Evolutionary conservation across 2,888 invertebrate species (phyloP), one percentile per base, ranked within the genome.

Genomic region (Conomelus anceps): DNA sequence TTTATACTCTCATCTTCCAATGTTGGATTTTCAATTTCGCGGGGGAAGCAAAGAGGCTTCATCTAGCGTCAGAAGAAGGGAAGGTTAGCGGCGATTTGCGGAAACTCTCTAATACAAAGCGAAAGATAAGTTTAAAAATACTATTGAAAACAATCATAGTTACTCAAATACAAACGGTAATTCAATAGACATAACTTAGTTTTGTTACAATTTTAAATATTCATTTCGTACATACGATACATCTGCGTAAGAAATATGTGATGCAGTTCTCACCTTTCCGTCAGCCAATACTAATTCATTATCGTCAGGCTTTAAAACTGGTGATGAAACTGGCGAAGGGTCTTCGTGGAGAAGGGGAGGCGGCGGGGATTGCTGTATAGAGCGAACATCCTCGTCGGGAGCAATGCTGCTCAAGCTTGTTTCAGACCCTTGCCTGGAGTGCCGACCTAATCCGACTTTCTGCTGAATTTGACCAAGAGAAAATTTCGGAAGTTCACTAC

Each of bases 401-500:
- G 92, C 89, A 93, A 91, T 7, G 89, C 93, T 93, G 90, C 93
- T 92, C 90, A 93, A 93, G 91, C 93, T 94, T n/a, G 93, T 93
- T 41, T 93, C 93, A 41, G 94, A 94, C 17, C 94, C 94, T 91
- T 94, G 94, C 88, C 93, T 93, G 9, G 94, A 94, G 90, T 92
- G 92, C 86, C 93, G 92, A 1, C 94, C 94, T 23, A 93, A 93
- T 93, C 94, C 92, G 92, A 94, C 91, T 93, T 94, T 93, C 94
- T 94, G 94, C 92, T 94, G 92, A 4, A 86, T 86, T 86, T 89
- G 90, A 24, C 29, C 87, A 20, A 90, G 41, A 92, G 95, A 95
- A 11, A 94, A 94, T 90, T 94, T 94, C 91, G 91, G 95, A 87
- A 97, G 94, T 93, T 97, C 97, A 93, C 95, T 97, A 88, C 97